Evolutionary conservation across 2,797 vertebrate species (phyloP), one percentile per base, ranked within the genome.

Genomic region (Sarcoramphus papa): DNA sequence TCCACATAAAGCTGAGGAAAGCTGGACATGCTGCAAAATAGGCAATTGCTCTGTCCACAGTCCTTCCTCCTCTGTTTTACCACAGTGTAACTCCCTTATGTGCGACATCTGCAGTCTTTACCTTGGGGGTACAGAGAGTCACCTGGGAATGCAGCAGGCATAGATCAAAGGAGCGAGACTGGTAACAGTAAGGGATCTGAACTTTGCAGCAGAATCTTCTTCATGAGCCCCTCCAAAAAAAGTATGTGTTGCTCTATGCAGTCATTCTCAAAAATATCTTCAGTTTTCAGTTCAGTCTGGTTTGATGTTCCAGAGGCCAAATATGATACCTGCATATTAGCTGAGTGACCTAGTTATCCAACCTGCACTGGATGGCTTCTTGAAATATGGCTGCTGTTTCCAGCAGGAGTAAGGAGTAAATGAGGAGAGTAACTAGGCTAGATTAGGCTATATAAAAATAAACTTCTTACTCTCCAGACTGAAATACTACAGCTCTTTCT

Each of bases 401-500:
- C 9, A 41, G 21, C 0, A 0, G 6, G 16, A 51, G 14, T 40
- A 85, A 93, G 30, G 27, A 82, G 12, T 53, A 85, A 73, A 90
- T 40, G 28, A 88, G 18, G 51, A 76, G 25, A 80, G 19, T 60
- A 70, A 43, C 57, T 77, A 68, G 53, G 8, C 10, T 78, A 91
- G 31, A 78, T 8, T 25, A 63, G 12, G 21, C 16, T 76, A 47
- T 51, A 75, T 43, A 73, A 65, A 85, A 59, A 51, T 62, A 41
- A 27, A 31, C 3, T 69, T 63, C 30, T 87, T 47, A 24, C 8
- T 18, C 14, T 70, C 41, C 53, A 83, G 33, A 40, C 41, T 37
- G 45, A 94, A 92, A 63, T 70, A 54, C 53, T 73, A 47, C 18
- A 62, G 14, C 48, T 68, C 12, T 70, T 94, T 87, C 74, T 85